These are phyloP conservation scores for Fragum fragum DNA, from an alignment of 2,888 invertebrate species.

Conservation along the genomic window DNA sequence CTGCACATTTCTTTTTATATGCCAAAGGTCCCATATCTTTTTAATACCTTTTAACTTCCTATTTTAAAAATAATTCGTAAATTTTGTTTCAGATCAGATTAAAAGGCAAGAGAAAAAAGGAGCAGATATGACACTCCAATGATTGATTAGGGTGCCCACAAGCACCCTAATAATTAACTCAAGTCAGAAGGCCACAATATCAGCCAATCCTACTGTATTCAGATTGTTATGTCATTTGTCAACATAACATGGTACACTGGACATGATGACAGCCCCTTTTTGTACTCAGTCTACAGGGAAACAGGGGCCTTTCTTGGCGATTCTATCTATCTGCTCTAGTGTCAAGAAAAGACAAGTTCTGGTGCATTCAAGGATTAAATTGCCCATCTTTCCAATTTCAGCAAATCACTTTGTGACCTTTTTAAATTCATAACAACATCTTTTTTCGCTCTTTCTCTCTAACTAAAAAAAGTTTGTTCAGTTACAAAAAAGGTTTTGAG, in stretches of 20 bases:
- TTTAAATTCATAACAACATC: neutral
- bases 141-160: conserved; percentile 5
- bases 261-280: conserved; percentile 12
- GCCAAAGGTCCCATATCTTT: no score
- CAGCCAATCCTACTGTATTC: conserved; percentile 22
- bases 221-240: conserved; percentile 31
- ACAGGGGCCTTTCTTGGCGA: neutral
- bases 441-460: no score
- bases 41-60: no score
- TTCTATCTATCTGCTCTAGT: neutral
- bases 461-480: no score
- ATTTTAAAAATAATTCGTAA: no score
- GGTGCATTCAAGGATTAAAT: neutral
- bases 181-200: conserved; percentile 6
- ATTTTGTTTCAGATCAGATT: no score
- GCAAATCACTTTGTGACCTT: no score
- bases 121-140: neutral
- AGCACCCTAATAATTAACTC: neutral
- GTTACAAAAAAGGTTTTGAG: no score
- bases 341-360: conserved; percentile 10
- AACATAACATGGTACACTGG: conserved; percentile 12
- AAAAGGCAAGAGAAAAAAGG: no score
- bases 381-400: conserved; percentile 2
- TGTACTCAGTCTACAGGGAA: conserved; percentile 6
- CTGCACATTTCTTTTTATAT: no score